These are phyloP conservation scores for Scortum barcoo DNA, from an alignment of 2,113 vertebrate genomes.

Conservation along the genomic window DNA sequence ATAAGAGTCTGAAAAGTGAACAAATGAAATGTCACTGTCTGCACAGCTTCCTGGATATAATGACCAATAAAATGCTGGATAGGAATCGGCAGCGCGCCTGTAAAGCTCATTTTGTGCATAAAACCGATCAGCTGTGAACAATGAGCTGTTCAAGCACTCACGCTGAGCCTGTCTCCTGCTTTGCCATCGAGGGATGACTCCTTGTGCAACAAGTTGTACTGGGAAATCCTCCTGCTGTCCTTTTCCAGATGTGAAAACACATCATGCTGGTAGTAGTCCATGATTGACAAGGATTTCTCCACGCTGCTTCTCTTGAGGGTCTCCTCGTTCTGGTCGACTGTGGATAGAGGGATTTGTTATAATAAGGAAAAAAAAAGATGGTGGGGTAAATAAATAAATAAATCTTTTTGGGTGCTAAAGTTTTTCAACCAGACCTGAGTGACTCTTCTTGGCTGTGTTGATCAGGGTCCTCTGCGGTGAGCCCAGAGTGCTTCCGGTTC, in stretches of 20 bases:
- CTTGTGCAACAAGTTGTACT: constrained; percentile 70
- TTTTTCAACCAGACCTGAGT: constrained; percentile 59
- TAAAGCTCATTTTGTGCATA: constrained; percentile 12
- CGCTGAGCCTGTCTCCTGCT: constrained; percentile 62
- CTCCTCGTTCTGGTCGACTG: constrained; percentile 68
- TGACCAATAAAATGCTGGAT: constrained; percentile 6
- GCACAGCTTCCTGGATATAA: neutral
- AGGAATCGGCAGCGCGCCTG: constrained; percentile 23
- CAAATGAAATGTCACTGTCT: neutral
- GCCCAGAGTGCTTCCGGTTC: constrained; percentile 19
- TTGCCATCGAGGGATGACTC: constrained; percentile 49
- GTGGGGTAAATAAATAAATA: no score
- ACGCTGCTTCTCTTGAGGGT: constrained; percentile 69
- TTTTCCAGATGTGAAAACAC: constrained; percentile 69
- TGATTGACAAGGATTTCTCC: constrained; percentile 70
- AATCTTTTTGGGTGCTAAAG: neutral
- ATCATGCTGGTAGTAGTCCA: constrained; percentile 76
- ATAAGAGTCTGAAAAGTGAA: neutral
- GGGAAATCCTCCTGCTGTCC: constrained; percentile 69
- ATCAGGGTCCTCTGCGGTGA: constrained; percentile 57
- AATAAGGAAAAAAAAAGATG: neutral
- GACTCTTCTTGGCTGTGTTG: constrained; percentile 39
- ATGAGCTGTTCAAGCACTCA: constrained; percentile 57
- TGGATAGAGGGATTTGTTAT: neutral
- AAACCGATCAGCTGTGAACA: constrained; percentile 6